Evolutionary conservation across 2,797 vertebrate species (phyloP), one percentile per base, ranked within the genome.

Genomic region (Takifugu ocellatus): DNA sequence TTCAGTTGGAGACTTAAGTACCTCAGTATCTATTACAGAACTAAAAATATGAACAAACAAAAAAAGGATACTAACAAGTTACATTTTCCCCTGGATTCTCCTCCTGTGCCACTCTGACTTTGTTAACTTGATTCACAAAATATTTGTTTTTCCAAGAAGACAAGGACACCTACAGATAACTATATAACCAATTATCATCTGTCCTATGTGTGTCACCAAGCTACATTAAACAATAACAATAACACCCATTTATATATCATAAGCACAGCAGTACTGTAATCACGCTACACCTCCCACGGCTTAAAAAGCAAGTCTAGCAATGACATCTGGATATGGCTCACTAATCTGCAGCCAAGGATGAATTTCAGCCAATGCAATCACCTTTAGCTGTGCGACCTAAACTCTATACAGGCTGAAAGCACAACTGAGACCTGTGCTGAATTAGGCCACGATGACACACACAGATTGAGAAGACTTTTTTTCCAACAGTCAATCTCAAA

Each of bases 271-370:
- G 5, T 12, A 11, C n/a, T 17, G n/a, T 44, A 17, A n/a, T 16
- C 14, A 17, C 4, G 46, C 46, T 48, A 14, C 24, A 25, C 24
- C 24, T 25, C 24, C 27, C 21, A 24, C 49, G 33, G 33, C 7
- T 21, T n/a, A 42, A 12, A 33, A 25, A 51, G 42, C n/a, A 17
- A 55, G 42, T 25, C 31, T 51, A 33, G 11, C 24, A 52, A 1
- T 29, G 55, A 70, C 46, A 59, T 39, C 50, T 39, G 33, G 21
- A 61, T 45, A 64, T 51, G 1, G 49, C 14, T 29, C 51, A 44
- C 71, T 63, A 55, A 31, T 63, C 47, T 54, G 59, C 2, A 59
- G 61, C 67, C 45, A 25, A 33, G 17, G 54, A 66, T 51, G 54
- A 66, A 27, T 3, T 44, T 51, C 50, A 53, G 63, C 63, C n/a